Conservation (phyloP, 2,797 vertebrate genomes). For the Hippocampus kuda region DNA sequence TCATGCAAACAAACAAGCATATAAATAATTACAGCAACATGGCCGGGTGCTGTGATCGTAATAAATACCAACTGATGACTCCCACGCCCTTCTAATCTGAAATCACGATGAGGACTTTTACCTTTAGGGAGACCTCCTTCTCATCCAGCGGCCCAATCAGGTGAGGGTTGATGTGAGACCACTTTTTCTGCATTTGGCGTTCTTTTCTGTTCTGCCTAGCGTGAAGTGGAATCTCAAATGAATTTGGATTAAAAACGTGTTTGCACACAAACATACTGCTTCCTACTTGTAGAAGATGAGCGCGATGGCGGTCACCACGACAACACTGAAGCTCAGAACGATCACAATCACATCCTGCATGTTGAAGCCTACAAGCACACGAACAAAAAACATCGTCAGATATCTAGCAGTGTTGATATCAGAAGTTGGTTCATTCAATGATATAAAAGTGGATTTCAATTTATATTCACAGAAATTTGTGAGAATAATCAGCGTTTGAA, state of each 20-base stretch:
- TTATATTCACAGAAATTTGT: not conserved
- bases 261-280: not conserved
- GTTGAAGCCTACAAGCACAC: constrained; percentile 36
- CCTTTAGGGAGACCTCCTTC: constrained; percentile 82
- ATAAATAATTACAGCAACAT: not conserved
- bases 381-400: not conserved
- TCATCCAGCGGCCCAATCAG: constrained; percentile 79
- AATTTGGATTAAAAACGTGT: not conserved
- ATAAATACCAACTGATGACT: not conserved
- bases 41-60: not conserved
- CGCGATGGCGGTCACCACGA: constrained; percentile 77
- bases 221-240: not conserved
- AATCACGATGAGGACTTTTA: constrained; percentile 41
- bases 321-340: constrained; percentile 72
- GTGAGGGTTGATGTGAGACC: constrained; percentile 83
- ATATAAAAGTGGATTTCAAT: not conserved
- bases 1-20: constrained; percentile 13
- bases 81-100: not conserved
- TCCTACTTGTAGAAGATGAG: constrained; percentile 84
- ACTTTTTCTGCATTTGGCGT: constrained; percentile 75
- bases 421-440: not conserved
- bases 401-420: too few species aligned
- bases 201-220: constrained; percentile 82
- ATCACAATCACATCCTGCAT: constrained; percentile 74
- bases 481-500: not conserved